Base-by-base conservation (phyloP, 2,888 invertebrate species). In the Phrixothrix hirtus region DNA sequence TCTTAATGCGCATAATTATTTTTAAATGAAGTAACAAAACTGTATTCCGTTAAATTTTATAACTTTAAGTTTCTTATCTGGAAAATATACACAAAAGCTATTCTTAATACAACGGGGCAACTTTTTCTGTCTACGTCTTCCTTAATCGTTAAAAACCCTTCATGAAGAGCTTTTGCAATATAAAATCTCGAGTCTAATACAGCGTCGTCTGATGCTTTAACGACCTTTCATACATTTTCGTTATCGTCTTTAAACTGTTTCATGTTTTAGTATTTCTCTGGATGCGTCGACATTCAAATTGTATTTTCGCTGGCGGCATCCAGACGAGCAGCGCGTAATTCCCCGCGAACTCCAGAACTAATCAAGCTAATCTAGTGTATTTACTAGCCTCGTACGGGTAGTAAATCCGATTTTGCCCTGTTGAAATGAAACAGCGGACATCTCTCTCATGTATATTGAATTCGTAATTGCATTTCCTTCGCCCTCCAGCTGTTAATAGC, bases 311-410 rank as follows among this genome's bases (percentile, higher is more conserved):
- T 59, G 56, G 59, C 56, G 54, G 55, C 57, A 44, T 49, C 50
- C 50, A 48, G 55, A 52, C 55, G 54, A 57, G 45, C 45, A 25
- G 29, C 21, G 55, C 58, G 55, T 60, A 60, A 57, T 63, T 58
- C 60, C 60, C 58, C 60, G 62, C 60, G 61, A 66, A 65, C 65
- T 66, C 64, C 61, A 62, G 66, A 69, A 69, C 70, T 70, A 70
- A 70, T 70, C 70, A 70, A 68, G 65, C 70, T 70, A 70, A 70
- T 70, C 69, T 68, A 69, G 60, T 65, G 69, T 67, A 68, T 70
- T 70, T 69, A 69, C 68, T 67, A 66, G 66, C 62, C 67, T 64
- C 66, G 65, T 63, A 69, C 63, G 66, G 64, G 64, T 61, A 63
- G 61, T 68, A 67, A 68, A 68, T 68, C 66, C 62, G 66, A 64